These are phyloP conservation scores for Oxygymnocypris stewartii DNA, from an alignment of 2,113 vertebrate species.

Conservation along the genomic window DNA sequence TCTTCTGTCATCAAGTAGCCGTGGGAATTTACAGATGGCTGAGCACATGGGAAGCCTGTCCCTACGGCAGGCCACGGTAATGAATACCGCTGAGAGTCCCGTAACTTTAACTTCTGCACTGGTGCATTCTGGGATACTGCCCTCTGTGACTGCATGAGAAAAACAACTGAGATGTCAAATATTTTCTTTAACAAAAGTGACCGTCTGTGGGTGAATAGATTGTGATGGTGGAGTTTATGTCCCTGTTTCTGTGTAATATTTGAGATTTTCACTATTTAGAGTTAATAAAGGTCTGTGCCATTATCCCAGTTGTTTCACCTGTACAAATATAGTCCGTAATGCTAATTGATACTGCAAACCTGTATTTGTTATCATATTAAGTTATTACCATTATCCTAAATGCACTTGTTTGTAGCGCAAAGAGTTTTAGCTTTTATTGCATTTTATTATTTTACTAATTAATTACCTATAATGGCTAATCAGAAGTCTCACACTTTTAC, in stretches of 20 bases:
- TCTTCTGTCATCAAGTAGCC: constrained; percentile 59
- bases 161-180: neutral
- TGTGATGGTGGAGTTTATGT: neutral
- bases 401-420: neutral
- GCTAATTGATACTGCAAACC: neutral
- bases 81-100: constrained; percentile 68
- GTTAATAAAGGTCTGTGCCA: neutral
- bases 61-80: constrained; percentile 66
- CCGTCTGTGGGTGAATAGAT: neutral
- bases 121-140: constrained; percentile 38
- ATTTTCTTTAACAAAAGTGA: neutral
- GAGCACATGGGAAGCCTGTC: constrained; percentile 65
- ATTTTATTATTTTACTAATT: neutral
- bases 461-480: neutral
- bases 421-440: neutral
- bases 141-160: constrained; percentile 11
- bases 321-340: neutral
- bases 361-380: neutral
- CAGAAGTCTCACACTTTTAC: neutral
- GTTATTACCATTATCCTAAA: too few species aligned
- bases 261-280: neutral
- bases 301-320: neutral
- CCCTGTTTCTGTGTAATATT: neutral
- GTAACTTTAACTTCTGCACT: neutral
- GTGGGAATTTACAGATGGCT: constrained; percentile 68